Percentiles rank a stretch among this genome's conserved stretches.
These are phyloP conservation scores for Phodopus roborovskii DNA, from an alignment of 2,113 vertebrate species.

Conservation along the genomic window DNA sequence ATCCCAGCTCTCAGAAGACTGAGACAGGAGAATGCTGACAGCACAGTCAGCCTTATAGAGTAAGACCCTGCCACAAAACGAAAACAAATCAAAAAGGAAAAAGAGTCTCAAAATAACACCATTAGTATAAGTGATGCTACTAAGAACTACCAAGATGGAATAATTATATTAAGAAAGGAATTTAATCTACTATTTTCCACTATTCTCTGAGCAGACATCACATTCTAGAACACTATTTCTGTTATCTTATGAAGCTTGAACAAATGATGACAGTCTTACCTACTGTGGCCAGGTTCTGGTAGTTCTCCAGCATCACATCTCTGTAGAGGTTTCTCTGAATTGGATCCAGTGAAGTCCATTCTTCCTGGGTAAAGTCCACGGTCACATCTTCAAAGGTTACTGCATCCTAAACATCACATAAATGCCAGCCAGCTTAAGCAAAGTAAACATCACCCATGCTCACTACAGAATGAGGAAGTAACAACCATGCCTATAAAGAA, in stretches of 20 bases:
- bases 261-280: not conserved
- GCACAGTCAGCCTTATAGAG: not conserved
- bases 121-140: not conserved
- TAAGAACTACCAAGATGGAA: not conserved
- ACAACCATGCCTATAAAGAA: not conserved
- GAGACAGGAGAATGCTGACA: not conserved
- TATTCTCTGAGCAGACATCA: not conserved
- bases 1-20: not conserved
- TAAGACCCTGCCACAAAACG: not conserved
- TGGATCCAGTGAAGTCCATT: slow-evolving; percentile 55
- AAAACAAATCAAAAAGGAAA: not conserved
- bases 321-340: slow-evolving; percentile 45
- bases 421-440: not conserved
- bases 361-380: slow-evolving; percentile 61
- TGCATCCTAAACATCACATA: slow-evolving; percentile 31
- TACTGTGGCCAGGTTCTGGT: slow-evolving; percentile 51
- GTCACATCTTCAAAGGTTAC: slow-evolving; percentile 64
- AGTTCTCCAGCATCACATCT: slow-evolving; percentile 66
- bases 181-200: not conserved
- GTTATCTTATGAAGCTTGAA: not conserved
- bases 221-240: not conserved
- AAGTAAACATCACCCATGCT: not conserved
- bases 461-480: not conserved
- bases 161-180: not conserved
- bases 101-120: not conserved